Conservation (phyloP, 1,140 invertebrate species). For the Brachionus plicatilis region DNA sequence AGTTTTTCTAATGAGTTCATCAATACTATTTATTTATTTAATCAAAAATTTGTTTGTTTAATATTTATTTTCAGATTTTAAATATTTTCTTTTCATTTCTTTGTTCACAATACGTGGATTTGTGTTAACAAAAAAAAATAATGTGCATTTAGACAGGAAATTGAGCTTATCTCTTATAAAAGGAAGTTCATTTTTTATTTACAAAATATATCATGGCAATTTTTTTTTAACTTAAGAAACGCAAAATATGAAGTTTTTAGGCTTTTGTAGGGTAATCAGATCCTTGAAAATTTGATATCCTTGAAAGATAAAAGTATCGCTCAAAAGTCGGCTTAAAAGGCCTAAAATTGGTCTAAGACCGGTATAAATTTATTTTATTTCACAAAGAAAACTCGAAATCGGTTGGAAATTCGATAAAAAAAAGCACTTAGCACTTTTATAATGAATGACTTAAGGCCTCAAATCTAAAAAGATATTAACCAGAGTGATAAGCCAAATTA, state of each 20-base stretch:
- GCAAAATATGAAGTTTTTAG: background rate
- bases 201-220: background rate
- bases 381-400: background rate
- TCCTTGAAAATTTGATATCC: background rate
- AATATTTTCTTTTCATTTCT: constrained; percentile 2
- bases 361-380: background rate
- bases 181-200: background rate
- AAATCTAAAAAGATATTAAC: background rate
- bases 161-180: background rate
- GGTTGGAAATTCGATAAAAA: background rate
- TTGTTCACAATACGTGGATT: background rate
- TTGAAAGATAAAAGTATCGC: background rate
- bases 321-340: background rate
- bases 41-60: background rate
- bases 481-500: background rate
- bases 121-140: background rate
- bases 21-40: background rate
- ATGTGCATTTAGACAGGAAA: background rate
- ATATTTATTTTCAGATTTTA: background rate
- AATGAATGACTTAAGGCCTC: background rate
- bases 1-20: background rate
- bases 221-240: background rate
- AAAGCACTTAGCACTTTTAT: background rate
- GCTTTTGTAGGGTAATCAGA: background rate
- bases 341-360: background rate